Percentiles rank a stretch among this genome's conserved stretches.
Evolutionary conservation across 2,113 vertebrate species (phyloP).

Genomic region (Psettodes erumei): DNA sequence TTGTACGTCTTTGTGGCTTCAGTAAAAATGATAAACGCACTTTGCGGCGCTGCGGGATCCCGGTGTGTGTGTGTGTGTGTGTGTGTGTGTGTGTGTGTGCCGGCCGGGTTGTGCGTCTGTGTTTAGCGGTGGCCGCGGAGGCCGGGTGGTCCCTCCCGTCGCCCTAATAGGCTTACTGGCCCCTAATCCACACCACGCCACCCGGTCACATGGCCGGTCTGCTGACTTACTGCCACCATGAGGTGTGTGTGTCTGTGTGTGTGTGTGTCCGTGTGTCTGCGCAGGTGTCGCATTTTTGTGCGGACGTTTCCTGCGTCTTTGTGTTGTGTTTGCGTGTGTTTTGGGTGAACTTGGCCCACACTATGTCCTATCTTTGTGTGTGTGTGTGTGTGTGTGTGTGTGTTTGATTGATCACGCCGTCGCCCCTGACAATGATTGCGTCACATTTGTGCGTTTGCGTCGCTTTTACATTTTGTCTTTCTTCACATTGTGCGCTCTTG

Average conservation of each 20-base stretch:
- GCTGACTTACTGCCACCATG: conserved; percentile 74
- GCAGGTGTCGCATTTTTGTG: conserved; percentile 48
- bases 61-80: conserved; percentile 10
- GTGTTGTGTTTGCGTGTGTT: neutral
- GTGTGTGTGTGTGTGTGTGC: conserved; percentile 38
- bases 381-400: conserved; percentile 37
- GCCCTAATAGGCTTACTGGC: conserved; percentile 79
- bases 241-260: conserved; percentile 48
- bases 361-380: conserved; percentile 11
- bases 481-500: conserved; percentile 37
- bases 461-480: conserved; percentile 20
- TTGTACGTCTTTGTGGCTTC: neutral
- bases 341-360: conserved; percentile 11
- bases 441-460: conserved; percentile 28
- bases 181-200: conserved; percentile 79
- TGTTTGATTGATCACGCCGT: conserved; percentile 60
- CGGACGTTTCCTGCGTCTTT: conserved; percentile 19
- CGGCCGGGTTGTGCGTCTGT: conserved; percentile 23
- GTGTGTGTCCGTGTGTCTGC: conserved; percentile 43
- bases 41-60: too few relatives aligned
- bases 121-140: conserved; percentile 69
- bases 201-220: conserved; percentile 78
- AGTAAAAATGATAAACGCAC: too few relatives aligned
- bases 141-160: conserved; percentile 80
- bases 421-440: conserved; percentile 52